phyloP scores from a whole-genome alignment of 1,140 invertebrate genomes.

The Eubasilissa regina region DNA sequence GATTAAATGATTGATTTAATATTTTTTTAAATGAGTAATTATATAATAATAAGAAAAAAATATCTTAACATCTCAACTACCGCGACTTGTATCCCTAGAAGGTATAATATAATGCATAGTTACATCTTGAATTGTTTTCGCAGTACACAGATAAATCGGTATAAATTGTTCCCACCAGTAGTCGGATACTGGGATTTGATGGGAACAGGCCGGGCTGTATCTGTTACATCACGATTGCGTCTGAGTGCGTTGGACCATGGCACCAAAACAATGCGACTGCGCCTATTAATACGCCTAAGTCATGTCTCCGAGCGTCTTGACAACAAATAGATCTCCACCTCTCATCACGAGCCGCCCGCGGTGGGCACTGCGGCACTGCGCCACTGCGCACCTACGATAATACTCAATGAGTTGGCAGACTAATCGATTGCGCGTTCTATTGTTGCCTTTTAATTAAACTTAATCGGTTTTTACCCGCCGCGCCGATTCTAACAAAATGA shows the following conservation, averaged over 20 bases:
- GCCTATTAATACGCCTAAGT: slow-evolving; percentile 23
- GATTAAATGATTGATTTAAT: too few species aligned
- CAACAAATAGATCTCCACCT: slow-evolving; percentile 17
- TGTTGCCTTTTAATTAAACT: neutral
- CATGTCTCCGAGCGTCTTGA: slow-evolving; percentile 9
- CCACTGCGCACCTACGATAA: neutral
- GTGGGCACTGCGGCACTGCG: neutral
- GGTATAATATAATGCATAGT: too few species aligned
- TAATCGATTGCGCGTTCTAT: slow-evolving; percentile 2
- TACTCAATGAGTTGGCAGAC: neutral
- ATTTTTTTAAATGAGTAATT: too few species aligned
- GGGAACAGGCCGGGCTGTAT: slow-evolving; percentile 4
- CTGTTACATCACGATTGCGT: slow-evolving; percentile 31
- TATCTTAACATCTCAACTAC: too few species aligned
- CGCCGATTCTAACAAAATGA: too few species aligned
- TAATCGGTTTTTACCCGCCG: neutral
- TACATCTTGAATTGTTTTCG: too few species aligned
- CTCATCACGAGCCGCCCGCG: neutral
- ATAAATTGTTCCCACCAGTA: too few species aligned
- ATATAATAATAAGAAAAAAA: too few species aligned
- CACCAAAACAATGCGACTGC: slow-evolving; percentile 38
- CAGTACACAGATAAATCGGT: too few species aligned
- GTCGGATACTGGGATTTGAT: neutral
- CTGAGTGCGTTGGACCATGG: slow-evolving; percentile 35
- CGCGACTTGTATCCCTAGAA: too few species aligned